Conservation (phyloP, 2,113 vertebrate genomes). For the Raphicerus campestris region DNA sequence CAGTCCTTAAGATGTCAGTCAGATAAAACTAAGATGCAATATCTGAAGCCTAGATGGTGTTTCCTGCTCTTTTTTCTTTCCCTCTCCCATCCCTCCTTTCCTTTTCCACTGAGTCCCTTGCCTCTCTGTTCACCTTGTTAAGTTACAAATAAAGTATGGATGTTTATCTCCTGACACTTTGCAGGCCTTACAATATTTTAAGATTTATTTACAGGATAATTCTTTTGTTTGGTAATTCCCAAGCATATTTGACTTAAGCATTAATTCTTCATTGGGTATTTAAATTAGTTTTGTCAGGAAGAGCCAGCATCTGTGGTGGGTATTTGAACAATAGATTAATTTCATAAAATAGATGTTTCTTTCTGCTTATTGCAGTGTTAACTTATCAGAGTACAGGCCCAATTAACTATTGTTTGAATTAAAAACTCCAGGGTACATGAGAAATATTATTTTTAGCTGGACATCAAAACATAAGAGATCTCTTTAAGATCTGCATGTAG, state of each 20-base stretch:
- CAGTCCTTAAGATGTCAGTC: neutral
- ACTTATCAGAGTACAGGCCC: neutral
- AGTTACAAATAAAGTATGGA: neutral
- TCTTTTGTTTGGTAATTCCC: constrained; percentile 7
- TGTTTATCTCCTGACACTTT: neutral
- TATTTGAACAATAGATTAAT: constrained; percentile 12
- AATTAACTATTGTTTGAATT: neutral
- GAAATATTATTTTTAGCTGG: constrained; percentile 1
- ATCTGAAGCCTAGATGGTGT: neutral
- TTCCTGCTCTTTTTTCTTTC: neutral
- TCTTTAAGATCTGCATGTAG: neutral
- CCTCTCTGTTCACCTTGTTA: neutral
- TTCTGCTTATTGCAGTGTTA: neutral
- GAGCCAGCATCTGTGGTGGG: neutral
- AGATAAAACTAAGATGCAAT: neutral
- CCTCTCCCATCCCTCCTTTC: neutral
- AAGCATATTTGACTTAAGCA: neutral
- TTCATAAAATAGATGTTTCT: neutral
- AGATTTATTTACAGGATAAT: neutral
- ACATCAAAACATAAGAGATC: neutral
- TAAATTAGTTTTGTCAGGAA: constrained; percentile 26
- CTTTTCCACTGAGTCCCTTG: neutral
- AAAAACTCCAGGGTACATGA: neutral
- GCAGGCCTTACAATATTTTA: neutral
- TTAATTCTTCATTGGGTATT: neutral